Base-by-base conservation (phyloP, 2,113 vertebrate genomes). In the Lophius piscatorius region DNA sequence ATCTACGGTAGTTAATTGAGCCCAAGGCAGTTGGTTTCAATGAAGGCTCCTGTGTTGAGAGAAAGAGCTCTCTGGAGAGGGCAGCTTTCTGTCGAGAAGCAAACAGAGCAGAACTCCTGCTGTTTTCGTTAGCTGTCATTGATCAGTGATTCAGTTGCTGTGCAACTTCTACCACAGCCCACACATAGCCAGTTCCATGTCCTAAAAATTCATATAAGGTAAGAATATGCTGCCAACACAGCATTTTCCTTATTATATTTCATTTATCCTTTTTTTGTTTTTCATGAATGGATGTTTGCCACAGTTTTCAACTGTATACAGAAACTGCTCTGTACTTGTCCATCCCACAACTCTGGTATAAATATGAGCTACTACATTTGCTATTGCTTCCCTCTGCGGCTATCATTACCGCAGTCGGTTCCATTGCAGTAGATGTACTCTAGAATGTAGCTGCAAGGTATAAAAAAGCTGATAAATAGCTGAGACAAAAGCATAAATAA, bases 121-220 rank as follows among this genome's bases (percentile, higher is more conserved):
- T 31, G 50, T 83, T 80, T 89, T 90, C 87, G 87, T 90, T 89
- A 89, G 86, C 76, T 81, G 78, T 78, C 74, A 88, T 84, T 87
- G 88, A 89, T 87, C 82, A 87, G 81, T 39, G 72, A 82, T 80
- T 85, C 76, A 65, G 77, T 76, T 50, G 46, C 78, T 56, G 70
- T 50, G 55, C 63, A 29, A 48, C 76, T 71, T 49, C 58, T 44
- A 67, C 56, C 51, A 60, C 55, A 42, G 67, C 69, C 61, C 71
- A 55, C 42, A 63, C 70, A 76, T 74, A 70, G 66, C 50, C 50
- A 55, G 47, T 65, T 72, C 52, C 45, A 63, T 76, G 54, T 70
- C 56, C 55, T 48, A 41, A 64, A 78, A 78, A 82, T 60, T 42
- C 54, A 76, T 76, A 70, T 68, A 61, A 81, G 51, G 65, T 67